Conservation (phyloP, 2,113 vertebrate genomes). For the Ariopsis seemanni region DNA sequence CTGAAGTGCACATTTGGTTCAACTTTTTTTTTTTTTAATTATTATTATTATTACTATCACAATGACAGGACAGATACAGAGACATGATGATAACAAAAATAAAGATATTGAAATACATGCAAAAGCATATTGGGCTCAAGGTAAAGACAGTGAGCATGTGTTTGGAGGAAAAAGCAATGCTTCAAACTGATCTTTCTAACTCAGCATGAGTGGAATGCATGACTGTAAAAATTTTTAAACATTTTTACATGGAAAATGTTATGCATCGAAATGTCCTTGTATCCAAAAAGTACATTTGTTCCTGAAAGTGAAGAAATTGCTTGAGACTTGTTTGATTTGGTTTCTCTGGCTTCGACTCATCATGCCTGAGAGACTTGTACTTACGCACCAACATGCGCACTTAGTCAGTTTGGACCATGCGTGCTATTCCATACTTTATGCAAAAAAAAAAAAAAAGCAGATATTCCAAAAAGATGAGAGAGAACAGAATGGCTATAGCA, state of each 20-base stretch:
- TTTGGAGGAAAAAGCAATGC: not conserved
- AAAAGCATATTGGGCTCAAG: not conserved
- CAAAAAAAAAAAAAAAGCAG: not conserved
- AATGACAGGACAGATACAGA: too few species aligned
- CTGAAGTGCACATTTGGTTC: not conserved
- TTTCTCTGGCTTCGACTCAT: conserved; percentile 10
- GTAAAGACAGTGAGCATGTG: not conserved
- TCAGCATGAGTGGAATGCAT: not conserved
- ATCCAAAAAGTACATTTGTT: not conserved
- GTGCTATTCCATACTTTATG: not conserved
- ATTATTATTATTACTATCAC: too few species aligned
- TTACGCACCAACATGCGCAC: not conserved
- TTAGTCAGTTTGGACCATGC: not conserved
- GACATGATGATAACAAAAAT: too few species aligned
- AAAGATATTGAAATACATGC: too few species aligned
- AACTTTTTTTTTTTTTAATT: not conserved
- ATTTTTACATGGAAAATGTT: not conserved
- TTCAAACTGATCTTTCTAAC: not conserved
- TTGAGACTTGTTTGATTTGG: not conserved
- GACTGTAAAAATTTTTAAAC: not conserved
- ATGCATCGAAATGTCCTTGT: not conserved
- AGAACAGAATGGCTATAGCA: not conserved
- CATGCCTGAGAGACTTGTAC: conserved; percentile 2
- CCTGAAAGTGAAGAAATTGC: not conserved
- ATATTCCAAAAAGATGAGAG: not conserved